Conservation (phyloP, 1,140 invertebrate species). For the Oncopeltus fasciatus region DNA sequence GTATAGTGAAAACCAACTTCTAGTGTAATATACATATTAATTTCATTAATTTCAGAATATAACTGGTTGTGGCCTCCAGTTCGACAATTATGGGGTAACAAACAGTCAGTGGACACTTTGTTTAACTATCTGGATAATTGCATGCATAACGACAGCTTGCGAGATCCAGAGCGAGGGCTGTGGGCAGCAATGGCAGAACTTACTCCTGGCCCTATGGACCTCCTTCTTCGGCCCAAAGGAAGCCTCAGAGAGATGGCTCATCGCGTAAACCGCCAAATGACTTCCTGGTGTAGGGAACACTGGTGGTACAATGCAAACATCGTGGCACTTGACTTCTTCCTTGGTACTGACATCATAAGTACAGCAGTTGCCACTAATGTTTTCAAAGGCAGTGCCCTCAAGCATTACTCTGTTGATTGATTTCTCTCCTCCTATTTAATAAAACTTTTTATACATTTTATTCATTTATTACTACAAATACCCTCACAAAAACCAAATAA, state of each 20-base stretch:
- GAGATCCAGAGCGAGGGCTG: conserved; percentile 35
- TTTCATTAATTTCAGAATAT: conserved; percentile 39
- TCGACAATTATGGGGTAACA: conserved; percentile 52
- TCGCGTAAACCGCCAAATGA: conserved; percentile 49
- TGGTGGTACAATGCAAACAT: conserved; percentile 56
- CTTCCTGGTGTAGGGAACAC: conserved; percentile 38
- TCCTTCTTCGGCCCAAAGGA: conserved; percentile 42
- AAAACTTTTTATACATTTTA: background rate
- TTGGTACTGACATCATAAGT: conserved; percentile 58
- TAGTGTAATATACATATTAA: too few species aligned
- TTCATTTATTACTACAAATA: too few species aligned
- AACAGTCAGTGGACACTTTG: conserved; percentile 35
- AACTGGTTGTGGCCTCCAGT: conserved; percentile 56
- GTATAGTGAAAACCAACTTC: too few species aligned
- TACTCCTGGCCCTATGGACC: conserved; percentile 51
- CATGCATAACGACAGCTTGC: conserved; percentile 30
- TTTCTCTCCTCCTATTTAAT: background rate
- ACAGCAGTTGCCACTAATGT: conserved; percentile 32
- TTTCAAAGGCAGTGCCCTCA: conserved; percentile 12
- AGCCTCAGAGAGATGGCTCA: conserved; percentile 55
- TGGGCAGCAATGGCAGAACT: conserved; percentile 71
- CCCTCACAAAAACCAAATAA: too few species aligned
- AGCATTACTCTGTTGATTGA: background rate
- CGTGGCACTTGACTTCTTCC: conserved; percentile 61
- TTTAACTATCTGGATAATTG: conserved; percentile 38